Base-by-base conservation (phyloP, 2,113 vertebrate species). In the Hylia prasina region DNA sequence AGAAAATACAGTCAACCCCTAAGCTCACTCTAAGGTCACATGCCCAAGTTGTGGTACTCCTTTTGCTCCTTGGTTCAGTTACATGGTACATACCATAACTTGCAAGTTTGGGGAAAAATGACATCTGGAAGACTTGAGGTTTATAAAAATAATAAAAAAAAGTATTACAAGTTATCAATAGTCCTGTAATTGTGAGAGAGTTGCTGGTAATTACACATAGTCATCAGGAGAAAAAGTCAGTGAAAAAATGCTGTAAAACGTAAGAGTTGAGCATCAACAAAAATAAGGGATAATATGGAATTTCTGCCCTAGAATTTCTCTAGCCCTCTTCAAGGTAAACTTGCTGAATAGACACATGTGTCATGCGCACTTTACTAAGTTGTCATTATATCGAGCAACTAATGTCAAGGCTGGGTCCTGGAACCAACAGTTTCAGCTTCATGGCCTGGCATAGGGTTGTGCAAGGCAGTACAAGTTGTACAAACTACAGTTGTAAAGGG, bases 361-460 rank as follows among this genome's bases (percentile, higher is more conserved):
- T 57, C 47, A 87, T 48, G 39, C 12, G 65, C 0, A 1, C 22
- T 83, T 91, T 61, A 73, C 50, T 69, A 75, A 78, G 11, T 3
- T 80, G 40, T 28, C 53, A 48, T 66, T 58, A 58, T 89, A 77
- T 8, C 3, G 14, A 81, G 7, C 14, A 90, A n/a, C 5, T 61
- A 58, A 81, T 19, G 12, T 47, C 30, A 58, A 39, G 12, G 20
- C 3, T 84, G 30, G 9, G 28, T 33, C 31, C 71, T 12, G 11
- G 37, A 87, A 57, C 6, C 47, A 77, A 25, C 11, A 35, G 13
- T 37, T 87, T 48, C 48, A 47, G 23, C 44, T 58, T 80, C 4
- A 1, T 1, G 2, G 44, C 11, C 35, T 54, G 35, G 18, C 19
- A 30, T 5, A 44, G 2, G 3, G n/a, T 51, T 48, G 11, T 44